Evolutionary conservation across 2,113 vertebrate genomes (phyloP).

Genomic region (Meleagris gallopavo): DNA sequence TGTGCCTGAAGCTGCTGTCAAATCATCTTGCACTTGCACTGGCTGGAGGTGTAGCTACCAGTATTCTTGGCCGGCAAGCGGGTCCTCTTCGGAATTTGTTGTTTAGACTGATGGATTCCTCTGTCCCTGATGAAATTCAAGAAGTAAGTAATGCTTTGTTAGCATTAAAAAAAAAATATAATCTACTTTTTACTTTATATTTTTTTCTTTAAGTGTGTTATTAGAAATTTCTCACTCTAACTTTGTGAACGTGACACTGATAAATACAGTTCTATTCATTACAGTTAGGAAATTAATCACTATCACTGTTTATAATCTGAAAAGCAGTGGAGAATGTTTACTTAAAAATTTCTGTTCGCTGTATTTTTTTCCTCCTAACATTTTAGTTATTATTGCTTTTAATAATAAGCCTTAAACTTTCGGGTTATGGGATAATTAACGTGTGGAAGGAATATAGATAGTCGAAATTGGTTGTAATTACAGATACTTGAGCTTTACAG

Average conservation of each 20-base stretch:
- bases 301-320: not conserved
- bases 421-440: not conserved
- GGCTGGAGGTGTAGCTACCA: constrained; percentile 96
- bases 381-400: not conserved
- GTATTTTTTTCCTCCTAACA: not conserved
- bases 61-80: constrained; percentile 94
- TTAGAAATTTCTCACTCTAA: not conserved
- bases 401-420: not conserved
- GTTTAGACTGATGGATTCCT: constrained; percentile 96
- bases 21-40: constrained; percentile 96
- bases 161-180: not conserved
- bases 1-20: constrained; percentile 95
- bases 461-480: not conserved
- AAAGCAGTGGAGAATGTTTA: not conserved
- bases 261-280: rapidly evolving
- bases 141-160: constrained; percentile 80
- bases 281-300: not conserved
- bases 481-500: not conserved
- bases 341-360: not conserved
- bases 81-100: constrained; percentile 94
- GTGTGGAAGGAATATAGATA: not conserved
- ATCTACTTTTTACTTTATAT: not conserved
- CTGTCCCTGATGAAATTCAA: constrained; percentile 98
- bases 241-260: not conserved
- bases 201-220: not conserved